Percentiles rank a stretch among this genome's conserved stretches.
Conservation (phyloP, 2,888 invertebrate species). For the Metellina segmentata region DNA sequence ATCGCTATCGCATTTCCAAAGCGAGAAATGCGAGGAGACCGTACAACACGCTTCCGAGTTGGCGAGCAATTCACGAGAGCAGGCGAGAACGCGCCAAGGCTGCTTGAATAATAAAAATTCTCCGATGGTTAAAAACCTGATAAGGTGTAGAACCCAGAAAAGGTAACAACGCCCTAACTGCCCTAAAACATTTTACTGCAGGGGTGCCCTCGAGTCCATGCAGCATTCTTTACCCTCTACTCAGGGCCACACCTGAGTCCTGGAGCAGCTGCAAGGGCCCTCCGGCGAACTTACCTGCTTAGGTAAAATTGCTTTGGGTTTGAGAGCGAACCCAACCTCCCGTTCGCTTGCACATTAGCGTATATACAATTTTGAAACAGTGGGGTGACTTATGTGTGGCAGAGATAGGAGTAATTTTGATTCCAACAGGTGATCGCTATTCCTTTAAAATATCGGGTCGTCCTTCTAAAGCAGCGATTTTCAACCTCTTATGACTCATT, state of each 20-base stretch:
- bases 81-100: slow-evolving; percentile 41
- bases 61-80: neutral
- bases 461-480: too few relatives aligned
- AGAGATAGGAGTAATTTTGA: too few relatives aligned
- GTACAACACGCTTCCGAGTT: slow-evolving; percentile 9
- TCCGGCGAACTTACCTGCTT: slow-evolving; percentile 56
- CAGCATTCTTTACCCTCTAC: slow-evolving; percentile 63
- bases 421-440: too few relatives aligned
- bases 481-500: too few relatives aligned
- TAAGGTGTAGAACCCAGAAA: slow-evolving; percentile 61
- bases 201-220: slow-evolving; percentile 39
- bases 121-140: slow-evolving; percentile 57
- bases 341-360: neutral
- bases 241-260: slow-evolving; percentile 74
- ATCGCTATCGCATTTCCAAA: too few relatives aligned
- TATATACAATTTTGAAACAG: too few relatives aligned
- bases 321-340: too few relatives aligned
- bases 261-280: slow-evolving; percentile 57
- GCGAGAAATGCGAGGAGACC: too few relatives aligned
- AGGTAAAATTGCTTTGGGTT: slow-evolving; percentile 41
- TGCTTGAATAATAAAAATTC: slow-evolving; percentile 46
- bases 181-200: slow-evolving; percentile 46
- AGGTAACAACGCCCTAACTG: slow-evolving; percentile 73
- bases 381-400: too few relatives aligned
- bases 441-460: too few relatives aligned